Evolutionary conservation across 1,140 invertebrate species (phyloP).

Genomic region (Capitella teleta): DNA sequence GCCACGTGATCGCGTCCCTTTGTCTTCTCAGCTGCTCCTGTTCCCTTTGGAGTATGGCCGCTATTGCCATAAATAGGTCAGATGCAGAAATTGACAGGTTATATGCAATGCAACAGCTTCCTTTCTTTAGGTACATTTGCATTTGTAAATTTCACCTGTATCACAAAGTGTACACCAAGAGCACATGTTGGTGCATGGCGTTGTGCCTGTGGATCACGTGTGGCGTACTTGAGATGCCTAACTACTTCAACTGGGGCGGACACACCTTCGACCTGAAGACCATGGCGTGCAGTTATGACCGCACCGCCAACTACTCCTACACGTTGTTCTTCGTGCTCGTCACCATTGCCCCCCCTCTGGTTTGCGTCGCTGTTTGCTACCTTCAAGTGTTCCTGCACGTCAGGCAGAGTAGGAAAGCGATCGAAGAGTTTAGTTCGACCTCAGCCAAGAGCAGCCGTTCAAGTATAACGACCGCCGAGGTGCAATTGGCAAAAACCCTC

Average conservation of each 20-base stretch:
- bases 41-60: constrained; percentile 23
- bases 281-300: constrained; percentile 32
- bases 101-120: no score
- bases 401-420: background rate
- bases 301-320: constrained; percentile 27
- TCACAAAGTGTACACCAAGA: constrained; percentile 19
- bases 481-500: constrained; percentile 24
- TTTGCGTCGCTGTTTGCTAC: constrained; percentile 21
- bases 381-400: constrained; percentile 20
- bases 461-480: constrained; percentile 16
- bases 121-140: constrained; percentile 3
- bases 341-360: constrained; percentile 21
- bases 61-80: constrained; percentile 26
- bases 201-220: constrained; percentile 22
- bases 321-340: constrained; percentile 25
- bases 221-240: constrained; percentile 28
- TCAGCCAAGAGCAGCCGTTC: background rate
- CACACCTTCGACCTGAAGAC: constrained; percentile 29
- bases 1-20: constrained; percentile 20
- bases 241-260: constrained; percentile 31
- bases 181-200: constrained; percentile 17
- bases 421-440: background rate
- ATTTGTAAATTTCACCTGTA: constrained; percentile 14
- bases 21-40: constrained; percentile 23
- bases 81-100: background rate